Evolutionary conservation across 2,888 invertebrate species (phyloP), one percentile per base, ranked within the genome.

Genomic region (Pterobdella sp.): DNA sequence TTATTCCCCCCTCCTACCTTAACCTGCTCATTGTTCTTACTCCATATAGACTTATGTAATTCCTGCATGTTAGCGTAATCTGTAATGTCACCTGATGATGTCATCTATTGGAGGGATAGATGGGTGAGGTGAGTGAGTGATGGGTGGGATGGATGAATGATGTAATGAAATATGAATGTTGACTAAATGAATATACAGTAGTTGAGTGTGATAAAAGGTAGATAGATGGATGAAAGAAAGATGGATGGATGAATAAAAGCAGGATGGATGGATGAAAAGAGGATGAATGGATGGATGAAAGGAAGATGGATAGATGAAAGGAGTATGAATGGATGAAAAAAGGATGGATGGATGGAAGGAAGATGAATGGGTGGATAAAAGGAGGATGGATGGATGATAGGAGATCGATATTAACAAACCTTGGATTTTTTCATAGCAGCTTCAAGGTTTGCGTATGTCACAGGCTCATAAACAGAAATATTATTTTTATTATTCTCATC

Each of bases 1-100:
- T 37, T 37, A 68, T 68, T 29, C 68, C 7, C n/a, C 31, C 63
- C 7, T 63, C 31, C 63, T 14, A 14, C n/a, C 65, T 31, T 65
- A 18, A 3, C 3, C 65, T 4, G 7, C 3, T n/a, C 65, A 29
- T n/a, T n/a, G n/a, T n/a, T n/a, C n/a, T n/a, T n/a, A n/a, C 22
- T 18, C 4, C 35, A 22, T 3, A 65, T 18, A 22, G 32, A 65
- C 31, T 35, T 31, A 7, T 65, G 65, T 7, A 65, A 31, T 31
- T 65, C 35, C 3, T 31, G 4, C n/a, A 32, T 29, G 65, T 65
- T 65, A 3, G 34, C 35, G n/a, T 65, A 65, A 34, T 65, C 65
- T 14, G 35, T 65, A 22, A 56, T 4, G 60, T 56, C n/a, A 26
- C n/a, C 26, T 26, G 60, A 56, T n/a, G n/a, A n/a, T n/a, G n/a